phyloP scores from a whole-genome alignment of 2,888 invertebrate genomes.

The Amiota communis region DNA sequence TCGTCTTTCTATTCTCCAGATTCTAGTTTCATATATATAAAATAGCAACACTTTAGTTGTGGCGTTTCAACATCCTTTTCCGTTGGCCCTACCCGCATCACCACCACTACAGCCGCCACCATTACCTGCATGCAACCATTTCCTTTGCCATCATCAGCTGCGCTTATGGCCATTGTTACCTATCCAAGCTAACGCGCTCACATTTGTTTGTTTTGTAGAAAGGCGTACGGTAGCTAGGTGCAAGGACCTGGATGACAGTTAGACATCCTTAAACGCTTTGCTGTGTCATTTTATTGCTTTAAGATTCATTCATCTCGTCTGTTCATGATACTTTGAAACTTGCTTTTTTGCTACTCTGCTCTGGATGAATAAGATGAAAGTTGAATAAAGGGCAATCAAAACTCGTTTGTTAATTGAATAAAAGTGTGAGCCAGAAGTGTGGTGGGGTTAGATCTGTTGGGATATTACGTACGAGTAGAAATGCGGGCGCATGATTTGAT shows the following conservation, averaged over 20 bases:
- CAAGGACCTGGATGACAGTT: constrained; percentile 24
- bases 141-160: not conserved
- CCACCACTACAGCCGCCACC: not conserved
- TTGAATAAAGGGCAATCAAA: constrained; percentile 20
- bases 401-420: constrained; percentile 19
- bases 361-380: not conserved
- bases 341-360: too few relatives aligned
- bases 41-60: constrained; percentile 24
- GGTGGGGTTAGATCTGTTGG: too few relatives aligned
- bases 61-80: not conserved
- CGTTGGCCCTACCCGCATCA: not conserved
- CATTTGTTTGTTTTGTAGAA: not conserved
- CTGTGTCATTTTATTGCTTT: constrained; percentile 3
- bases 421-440: not conserved
- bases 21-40: not conserved
- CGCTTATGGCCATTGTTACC: too few relatives aligned
- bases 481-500: too few relatives aligned
- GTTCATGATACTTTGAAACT: not conserved
- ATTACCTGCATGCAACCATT: not conserved
- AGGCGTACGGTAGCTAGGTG: not conserved
- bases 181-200: too few relatives aligned
- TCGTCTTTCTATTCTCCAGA: not conserved
- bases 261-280: not conserved
- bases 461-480: too few relatives aligned
- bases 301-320: not conserved